A percentile compares a stretch with the other conserved stretches of the same genome.
Evolutionary conservation across 1,140 invertebrate species (phyloP).

Genomic region (Arctopsyche grandis): DNA sequence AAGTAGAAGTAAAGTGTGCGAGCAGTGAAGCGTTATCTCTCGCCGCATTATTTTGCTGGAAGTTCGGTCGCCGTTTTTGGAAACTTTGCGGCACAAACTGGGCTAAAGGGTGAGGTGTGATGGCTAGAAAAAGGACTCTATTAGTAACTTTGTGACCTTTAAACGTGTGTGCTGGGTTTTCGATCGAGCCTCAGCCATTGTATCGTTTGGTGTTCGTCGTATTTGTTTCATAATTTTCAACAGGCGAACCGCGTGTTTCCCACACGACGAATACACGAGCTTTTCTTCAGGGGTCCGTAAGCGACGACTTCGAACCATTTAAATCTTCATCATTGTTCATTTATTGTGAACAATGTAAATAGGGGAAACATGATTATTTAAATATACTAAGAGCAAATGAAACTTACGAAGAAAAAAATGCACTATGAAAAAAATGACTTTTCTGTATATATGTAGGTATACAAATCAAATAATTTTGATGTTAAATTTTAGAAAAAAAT

Average conservation of each 20-base stretch:
- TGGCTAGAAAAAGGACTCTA: conserved; percentile 12
- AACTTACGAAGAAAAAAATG: too few species aligned
- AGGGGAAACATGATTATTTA: too few species aligned
- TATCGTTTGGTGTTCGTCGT: not conserved
- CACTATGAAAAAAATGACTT: too few species aligned
- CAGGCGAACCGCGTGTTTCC: conserved; percentile 29
- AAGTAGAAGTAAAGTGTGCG: too few species aligned
- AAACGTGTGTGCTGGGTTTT: not conserved
- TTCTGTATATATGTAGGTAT: too few species aligned
- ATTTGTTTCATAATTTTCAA: conserved; percentile 32
- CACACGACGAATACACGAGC: conserved; percentile 19
- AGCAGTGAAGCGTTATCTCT: too few species aligned
- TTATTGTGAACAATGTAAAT: not conserved
- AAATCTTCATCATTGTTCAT: not conserved
- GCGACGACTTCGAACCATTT: not conserved
- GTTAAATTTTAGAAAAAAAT: too few species aligned
- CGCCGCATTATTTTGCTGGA: too few species aligned
- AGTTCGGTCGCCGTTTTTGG: too few species aligned
- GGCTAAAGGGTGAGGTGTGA: not conserved
- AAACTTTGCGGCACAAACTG: too few species aligned
- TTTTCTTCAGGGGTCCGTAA: not conserved
- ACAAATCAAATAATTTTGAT: too few species aligned
- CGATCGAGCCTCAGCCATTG: conserved; percentile 14
- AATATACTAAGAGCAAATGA: too few species aligned
- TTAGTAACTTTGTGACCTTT: conserved; percentile 27